Conservation (phyloP, 2,888 invertebrate species). For the Latheticus oryzae region DNA sequence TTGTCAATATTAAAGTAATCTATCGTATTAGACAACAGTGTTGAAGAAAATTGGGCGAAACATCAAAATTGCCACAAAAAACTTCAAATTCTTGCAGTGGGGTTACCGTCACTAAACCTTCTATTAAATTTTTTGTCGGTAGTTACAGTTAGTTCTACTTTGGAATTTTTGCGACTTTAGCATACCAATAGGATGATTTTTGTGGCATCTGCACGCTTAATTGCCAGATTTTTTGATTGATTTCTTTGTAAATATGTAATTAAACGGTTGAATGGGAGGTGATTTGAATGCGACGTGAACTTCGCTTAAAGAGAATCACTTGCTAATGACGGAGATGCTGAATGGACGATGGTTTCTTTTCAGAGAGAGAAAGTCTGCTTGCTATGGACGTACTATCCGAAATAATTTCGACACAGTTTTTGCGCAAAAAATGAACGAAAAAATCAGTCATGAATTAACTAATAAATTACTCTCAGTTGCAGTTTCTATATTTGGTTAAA, state of each 20-base stretch:
- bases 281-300: constrained; percentile 16
- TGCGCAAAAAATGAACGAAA: constrained; percentile 25
- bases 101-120: constrained; percentile 30
- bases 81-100: constrained; percentile 17
- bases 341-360: constrained; percentile 9
- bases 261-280: constrained; percentile 21
- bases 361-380: constrained; percentile 31
- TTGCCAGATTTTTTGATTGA: constrained; percentile 26
- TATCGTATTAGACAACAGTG: too few relatives aligned
- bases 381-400: constrained; percentile 28
- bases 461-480: constrained; percentile 36
- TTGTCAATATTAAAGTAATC: too few relatives aligned
- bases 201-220: constrained; percentile 25
- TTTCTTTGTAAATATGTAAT: constrained; percentile 17
- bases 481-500: constrained; percentile 41
- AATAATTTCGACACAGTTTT: constrained; percentile 38
- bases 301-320: constrained; percentile 27
- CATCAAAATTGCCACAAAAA: constrained; percentile 10
- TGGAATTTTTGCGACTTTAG: constrained; percentile 20
- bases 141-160: constrained; percentile 35
- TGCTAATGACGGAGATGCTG: constrained; percentile 15
- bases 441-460: constrained; percentile 36
- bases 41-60: constrained; percentile 9
- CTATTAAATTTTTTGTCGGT: constrained; percentile 16
- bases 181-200: constrained; percentile 24